Evolutionary conservation across 2,113 vertebrate species (phyloP).

Genomic region (Conger conger): DNA sequence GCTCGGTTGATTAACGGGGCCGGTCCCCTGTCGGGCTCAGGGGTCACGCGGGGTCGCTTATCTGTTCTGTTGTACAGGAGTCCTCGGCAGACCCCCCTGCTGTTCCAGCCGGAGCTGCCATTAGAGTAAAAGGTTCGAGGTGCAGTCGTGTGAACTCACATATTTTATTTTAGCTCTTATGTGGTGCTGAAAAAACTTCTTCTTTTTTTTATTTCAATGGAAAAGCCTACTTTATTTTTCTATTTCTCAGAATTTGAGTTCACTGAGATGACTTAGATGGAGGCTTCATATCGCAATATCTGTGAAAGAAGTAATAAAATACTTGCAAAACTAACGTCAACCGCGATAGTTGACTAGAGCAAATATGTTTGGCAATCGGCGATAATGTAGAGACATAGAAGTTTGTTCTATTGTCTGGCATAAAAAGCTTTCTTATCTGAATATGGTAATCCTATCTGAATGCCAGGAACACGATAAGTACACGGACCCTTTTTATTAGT

Average conservation of each 20-base stretch:
- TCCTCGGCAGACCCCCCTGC: constrained; percentile 33
- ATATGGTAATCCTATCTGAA: neutral
- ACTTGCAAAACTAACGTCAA: neutral
- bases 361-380: neutral
- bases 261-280: neutral
- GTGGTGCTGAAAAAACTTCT: neutral
- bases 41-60: constrained; percentile 20
- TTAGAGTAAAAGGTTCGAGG: constrained; percentile 16
- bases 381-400: neutral
- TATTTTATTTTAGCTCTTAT: neutral
- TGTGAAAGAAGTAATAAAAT: neutral
- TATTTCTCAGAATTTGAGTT: neutral
- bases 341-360: neutral
- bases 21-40: constrained; percentile 20
- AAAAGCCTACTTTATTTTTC: neutral
- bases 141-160: neutral
- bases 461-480: neutral
- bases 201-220: neutral
- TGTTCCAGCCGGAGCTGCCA: neutral
- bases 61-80: constrained; percentile 35
- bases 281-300: neutral
- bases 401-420: neutral
- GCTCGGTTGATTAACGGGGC: constrained; percentile 49
- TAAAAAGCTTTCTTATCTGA: neutral
- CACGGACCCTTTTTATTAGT: neutral